phyloP scores from a whole-genome alignment of 2,113 vertebrate genomes.

The Pardalotus punctatus region DNA sequence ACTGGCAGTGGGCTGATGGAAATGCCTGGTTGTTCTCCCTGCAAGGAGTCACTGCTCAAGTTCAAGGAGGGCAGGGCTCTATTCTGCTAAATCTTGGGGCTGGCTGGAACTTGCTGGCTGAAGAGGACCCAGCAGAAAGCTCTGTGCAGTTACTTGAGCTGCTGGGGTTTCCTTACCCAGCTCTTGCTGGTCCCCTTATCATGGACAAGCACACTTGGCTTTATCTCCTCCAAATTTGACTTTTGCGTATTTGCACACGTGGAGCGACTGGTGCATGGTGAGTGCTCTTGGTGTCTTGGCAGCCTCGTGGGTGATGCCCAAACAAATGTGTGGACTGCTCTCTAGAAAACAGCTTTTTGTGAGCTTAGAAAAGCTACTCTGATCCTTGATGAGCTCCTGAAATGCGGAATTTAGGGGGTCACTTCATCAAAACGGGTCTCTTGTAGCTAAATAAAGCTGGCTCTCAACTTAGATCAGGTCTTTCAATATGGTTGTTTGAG shows the following conservation, averaged over 20 bases:
- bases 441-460: not conserved
- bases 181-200: not conserved
- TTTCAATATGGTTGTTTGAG: not conserved
- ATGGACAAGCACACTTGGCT: not conserved
- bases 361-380: not conserved
- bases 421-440: not conserved
- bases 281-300: not conserved
- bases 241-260: not conserved
- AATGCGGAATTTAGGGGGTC: not conserved
- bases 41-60: not conserved
- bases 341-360: not conserved
- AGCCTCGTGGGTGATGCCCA: not conserved
- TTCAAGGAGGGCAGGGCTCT: not conserved
- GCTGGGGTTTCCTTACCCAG: not conserved
- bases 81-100: not conserved
- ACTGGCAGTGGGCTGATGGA: not conserved
- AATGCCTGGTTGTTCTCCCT: not conserved
- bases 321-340: not conserved
- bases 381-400: not conserved
- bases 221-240: not conserved
- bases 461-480: not conserved
- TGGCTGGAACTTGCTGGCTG: not conserved
- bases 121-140: not conserved
- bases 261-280: not conserved
- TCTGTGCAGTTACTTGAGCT: not conserved